Conservation (phyloP, 2,113 vertebrate genomes). For the Paralichthys olivaceus region DNA sequence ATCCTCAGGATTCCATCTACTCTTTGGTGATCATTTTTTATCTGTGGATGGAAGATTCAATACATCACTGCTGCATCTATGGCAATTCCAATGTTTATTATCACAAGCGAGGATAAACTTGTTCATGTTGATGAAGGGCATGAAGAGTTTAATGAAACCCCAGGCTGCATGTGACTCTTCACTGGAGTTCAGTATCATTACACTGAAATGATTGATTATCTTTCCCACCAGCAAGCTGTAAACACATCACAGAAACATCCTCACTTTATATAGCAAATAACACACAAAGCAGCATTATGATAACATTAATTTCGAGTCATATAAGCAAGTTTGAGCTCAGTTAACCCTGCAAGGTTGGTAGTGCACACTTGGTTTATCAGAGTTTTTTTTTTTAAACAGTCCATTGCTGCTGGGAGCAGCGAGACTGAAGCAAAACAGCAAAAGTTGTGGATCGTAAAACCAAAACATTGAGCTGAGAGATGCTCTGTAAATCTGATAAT, state of each 20-base stretch:
- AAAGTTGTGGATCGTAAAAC: neutral
- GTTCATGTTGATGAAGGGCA: neutral
- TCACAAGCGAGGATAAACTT: neutral
- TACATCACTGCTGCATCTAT: neutral
- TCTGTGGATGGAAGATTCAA: neutral
- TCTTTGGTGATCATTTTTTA: neutral
- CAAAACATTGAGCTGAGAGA: neutral
- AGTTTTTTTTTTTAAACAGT: neutral
- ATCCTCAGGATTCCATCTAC: neutral
- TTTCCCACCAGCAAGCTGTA: neutral
- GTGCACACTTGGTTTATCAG: neutral
- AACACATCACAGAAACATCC: conserved; percentile 9
- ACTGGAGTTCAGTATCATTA: neutral
- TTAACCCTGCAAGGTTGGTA: neutral
- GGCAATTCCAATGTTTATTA: neutral
- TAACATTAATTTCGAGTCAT: neutral
- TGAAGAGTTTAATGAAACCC: neutral
- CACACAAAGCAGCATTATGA: neutral
- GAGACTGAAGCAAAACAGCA: neutral
- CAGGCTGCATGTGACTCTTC: neutral
- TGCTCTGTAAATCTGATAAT: neutral
- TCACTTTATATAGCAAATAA: neutral
- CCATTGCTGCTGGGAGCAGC: neutral
- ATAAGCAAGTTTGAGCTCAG: neutral
- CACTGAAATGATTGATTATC: neutral